phyloP scores from a whole-genome alignment of 2,797 vertebrate genomes.

The Lates japonicus region DNA sequence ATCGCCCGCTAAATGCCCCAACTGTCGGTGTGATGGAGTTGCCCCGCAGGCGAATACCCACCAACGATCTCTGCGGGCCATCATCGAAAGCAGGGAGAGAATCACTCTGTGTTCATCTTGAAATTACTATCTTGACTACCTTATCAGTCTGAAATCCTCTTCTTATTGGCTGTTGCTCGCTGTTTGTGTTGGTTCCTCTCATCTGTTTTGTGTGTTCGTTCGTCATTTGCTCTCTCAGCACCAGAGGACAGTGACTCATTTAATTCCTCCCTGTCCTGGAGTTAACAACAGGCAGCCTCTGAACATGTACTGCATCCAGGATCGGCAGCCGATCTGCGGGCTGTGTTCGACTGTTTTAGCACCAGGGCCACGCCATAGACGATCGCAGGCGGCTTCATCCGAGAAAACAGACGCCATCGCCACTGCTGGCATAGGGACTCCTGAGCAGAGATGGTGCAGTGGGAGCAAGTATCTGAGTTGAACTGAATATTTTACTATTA shows the following conservation, averaged over 20 bases:
- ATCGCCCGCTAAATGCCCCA: slow-evolving; percentile 93
- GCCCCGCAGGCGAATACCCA: slow-evolving; percentile 88
- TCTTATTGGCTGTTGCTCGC: not conserved
- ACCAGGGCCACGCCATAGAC: slow-evolving; percentile 91
- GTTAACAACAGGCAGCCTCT: slow-evolving; percentile 91
- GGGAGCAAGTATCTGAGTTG: not conserved
- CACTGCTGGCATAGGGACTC: slow-evolving; percentile 83
- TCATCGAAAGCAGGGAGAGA: slow-evolving; percentile 86
- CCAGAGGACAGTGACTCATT: slow-evolving; percentile 82
- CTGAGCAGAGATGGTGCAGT: slow-evolving; percentile 83
- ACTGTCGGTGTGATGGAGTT: slow-evolving; percentile 90
- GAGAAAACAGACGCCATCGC: slow-evolving; percentile 82
- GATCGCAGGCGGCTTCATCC: slow-evolving; percentile 90
- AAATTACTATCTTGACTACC: not conserved
- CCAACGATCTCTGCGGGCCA: slow-evolving; percentile 91
- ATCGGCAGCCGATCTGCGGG: slow-evolving; percentile 91
- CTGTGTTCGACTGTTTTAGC: slow-evolving; percentile 92
- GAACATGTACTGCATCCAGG: slow-evolving; percentile 92
- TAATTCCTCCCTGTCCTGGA: slow-evolving; percentile 89
- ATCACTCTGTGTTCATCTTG: not conserved
- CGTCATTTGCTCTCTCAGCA: slow-evolving; percentile 71
- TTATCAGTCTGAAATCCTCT: not conserved
- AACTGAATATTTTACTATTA: not conserved
- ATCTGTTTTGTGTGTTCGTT: not conserved
- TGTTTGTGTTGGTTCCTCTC: not conserved